Percentiles rank a stretch among this genome's conserved stretches.
phyloP scores from a whole-genome alignment of 2,888 invertebrate genomes.

The Agrotis puta region DNA sequence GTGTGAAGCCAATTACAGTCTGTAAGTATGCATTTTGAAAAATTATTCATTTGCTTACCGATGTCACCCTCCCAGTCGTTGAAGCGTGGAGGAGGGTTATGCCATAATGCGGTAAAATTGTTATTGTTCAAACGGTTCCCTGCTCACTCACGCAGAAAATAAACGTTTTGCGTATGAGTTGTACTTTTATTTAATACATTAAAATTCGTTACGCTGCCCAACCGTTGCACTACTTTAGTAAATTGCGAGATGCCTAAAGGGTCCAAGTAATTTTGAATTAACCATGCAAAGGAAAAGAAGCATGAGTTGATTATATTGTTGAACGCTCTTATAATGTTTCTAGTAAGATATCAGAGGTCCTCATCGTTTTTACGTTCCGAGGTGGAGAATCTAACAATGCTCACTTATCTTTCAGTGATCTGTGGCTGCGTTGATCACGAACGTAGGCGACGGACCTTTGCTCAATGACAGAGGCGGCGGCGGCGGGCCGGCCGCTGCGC shows the following conservation, averaged over 20 bases:
- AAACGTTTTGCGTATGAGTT: constrained; percentile 76
- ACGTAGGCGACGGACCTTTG: constrained; percentile 90
- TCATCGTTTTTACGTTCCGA: constrained; percentile 57
- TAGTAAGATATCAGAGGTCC: constrained; percentile 44
- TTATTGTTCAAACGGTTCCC: constrained; percentile 82
- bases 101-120: constrained; percentile 83
- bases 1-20: constrained; percentile 73
- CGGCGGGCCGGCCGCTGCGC: constrained; percentile 75
- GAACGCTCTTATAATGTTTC: constrained; percentile 31
- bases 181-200: constrained; percentile 60
- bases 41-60: constrained; percentile 74
- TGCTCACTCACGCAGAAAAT: constrained; percentile 80
- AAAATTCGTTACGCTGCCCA: constrained; percentile 59
- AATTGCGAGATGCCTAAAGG: constrained; percentile 35
- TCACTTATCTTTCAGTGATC: constrained; percentile 76
- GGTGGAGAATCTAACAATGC: constrained; percentile 67
- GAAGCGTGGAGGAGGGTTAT: constrained; percentile 80
- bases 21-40: constrained; percentile 65
- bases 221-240: constrained; percentile 38
- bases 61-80: constrained; percentile 75
- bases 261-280: constrained; percentile 27
- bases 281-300: constrained; percentile 18
- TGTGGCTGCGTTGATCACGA: constrained; percentile 78
- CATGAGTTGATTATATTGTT: constrained; percentile 23
- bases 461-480: constrained; percentile 87